Percentiles rank a stretch among this genome's conserved stretches.
phyloP scores from a whole-genome alignment of 2,888 invertebrate species.

The Synergus japonicus region DNA sequence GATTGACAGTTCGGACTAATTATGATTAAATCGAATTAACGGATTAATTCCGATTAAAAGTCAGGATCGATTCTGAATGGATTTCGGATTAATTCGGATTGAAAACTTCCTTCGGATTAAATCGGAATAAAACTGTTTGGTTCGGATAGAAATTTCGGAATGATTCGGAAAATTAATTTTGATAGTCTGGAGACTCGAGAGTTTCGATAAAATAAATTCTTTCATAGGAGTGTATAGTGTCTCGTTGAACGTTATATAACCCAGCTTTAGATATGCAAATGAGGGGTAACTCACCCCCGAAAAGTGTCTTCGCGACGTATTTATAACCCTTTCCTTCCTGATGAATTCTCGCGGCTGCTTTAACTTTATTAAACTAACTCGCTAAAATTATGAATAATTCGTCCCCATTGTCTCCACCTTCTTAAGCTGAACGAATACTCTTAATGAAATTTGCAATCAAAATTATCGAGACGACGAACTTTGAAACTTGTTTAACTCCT shows the following conservation, averaged over 20 bases:
- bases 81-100: too few relatives aligned
- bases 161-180: neutral
- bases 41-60: too few relatives aligned
- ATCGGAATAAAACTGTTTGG: too few relatives aligned
- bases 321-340: constrained; percentile 74
- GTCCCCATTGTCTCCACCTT: constrained; percentile 15
- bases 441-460: constrained; percentile 5
- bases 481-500: too few relatives aligned
- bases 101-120: too few relatives aligned
- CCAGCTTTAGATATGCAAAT: constrained; percentile 75
- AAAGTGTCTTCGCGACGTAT: constrained; percentile 72
- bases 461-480: neutral
- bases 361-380: constrained; percentile 70
- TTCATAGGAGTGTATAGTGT: neutral
- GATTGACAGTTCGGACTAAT: too few relatives aligned
- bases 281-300: constrained; percentile 68
- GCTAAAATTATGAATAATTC: constrained; percentile 63
- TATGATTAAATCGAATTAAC: too few relatives aligned
- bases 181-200: neutral
- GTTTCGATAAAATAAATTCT: neutral
- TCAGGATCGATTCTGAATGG: too few relatives aligned
- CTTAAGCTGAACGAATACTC: constrained; percentile 24
- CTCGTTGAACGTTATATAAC: constrained; percentile 61
- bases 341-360: constrained; percentile 67
- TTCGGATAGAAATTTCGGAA: too few relatives aligned